A percentile compares a stretch with the other conserved stretches of the same genome.
phyloP scores from a whole-genome alignment of 2,113 vertebrate genomes.

The Todiramphus saurophagus region DNA sequence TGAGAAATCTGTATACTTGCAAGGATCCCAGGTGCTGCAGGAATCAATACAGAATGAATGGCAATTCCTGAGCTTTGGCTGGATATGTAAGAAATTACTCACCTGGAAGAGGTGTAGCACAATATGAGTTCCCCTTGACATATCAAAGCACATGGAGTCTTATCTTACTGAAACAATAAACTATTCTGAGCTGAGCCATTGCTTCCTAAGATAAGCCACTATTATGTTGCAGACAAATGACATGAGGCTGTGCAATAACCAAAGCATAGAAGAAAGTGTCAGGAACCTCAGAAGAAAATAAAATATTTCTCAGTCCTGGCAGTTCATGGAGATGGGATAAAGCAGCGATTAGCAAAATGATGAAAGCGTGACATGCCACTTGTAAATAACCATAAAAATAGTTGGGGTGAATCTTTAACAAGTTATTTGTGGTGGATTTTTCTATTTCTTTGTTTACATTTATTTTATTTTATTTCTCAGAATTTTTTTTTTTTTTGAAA shows the following conservation, averaged over 20 bases:
- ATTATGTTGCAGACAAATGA: not conserved
- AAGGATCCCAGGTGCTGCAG: not conserved
- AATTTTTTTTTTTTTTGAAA: too few relatives aligned
- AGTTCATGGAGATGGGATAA: not conserved
- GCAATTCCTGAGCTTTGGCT: not conserved
- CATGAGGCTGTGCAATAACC: not conserved
- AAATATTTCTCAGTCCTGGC: not conserved
- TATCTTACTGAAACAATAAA: not conserved
- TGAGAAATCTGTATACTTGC: not conserved
- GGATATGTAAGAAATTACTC: not conserved
- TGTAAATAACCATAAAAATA: not conserved
- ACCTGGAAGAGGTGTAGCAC: not conserved
- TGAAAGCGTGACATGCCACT: not conserved
- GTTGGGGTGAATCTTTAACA: not conserved
- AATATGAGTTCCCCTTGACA: not conserved
- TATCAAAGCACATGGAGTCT: not conserved
- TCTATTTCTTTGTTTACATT: not conserved
- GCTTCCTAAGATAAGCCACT: not conserved
- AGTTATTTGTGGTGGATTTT: rapidly evolving
- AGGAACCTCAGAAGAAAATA: not conserved
- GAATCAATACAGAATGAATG: not conserved
- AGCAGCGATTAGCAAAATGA: not conserved
- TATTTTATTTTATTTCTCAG: not conserved
- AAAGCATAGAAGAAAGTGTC: not conserved
- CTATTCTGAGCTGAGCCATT: not conserved